These are phyloP conservation scores for Buceros bicornis DNA, from an alignment of 2,797 vertebrate genomes.

Conservation along the genomic window DNA sequence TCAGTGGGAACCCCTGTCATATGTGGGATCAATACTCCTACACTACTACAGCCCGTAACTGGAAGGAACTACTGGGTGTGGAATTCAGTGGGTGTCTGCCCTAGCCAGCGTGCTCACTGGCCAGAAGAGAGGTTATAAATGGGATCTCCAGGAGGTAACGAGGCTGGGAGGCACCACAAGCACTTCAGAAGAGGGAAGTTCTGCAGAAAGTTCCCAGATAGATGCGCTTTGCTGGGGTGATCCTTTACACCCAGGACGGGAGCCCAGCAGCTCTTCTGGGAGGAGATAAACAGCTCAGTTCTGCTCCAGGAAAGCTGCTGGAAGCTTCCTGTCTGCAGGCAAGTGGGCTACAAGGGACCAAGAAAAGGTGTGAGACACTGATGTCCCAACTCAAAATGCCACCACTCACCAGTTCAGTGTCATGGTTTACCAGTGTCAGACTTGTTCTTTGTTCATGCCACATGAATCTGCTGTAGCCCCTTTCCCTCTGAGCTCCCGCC, in stretches of 20 bases:
- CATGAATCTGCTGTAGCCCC: not conserved
- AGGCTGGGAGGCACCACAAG: not conserved
- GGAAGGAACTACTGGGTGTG: not conserved
- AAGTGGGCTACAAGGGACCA: not conserved
- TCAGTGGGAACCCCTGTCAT: not conserved
- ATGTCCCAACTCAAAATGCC: not conserved
- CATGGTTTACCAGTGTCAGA: not conserved
- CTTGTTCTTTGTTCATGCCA: not conserved
- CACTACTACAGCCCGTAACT: not conserved
- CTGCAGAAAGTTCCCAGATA: not conserved
- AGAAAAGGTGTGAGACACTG: not conserved
- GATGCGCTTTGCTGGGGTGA: not conserved
- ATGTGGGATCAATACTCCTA: rapidly evolving
- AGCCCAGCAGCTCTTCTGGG: not conserved
- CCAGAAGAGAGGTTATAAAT: not conserved
- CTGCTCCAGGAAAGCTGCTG: not conserved
- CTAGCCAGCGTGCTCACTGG: not conserved
- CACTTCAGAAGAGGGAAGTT: not conserved
- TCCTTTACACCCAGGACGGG: not conserved
- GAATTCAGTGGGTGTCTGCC: not conserved
- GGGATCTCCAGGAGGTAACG: not conserved
- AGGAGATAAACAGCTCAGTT: not conserved
- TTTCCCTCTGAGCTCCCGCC: not conserved
- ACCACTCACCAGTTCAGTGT: not conserved
- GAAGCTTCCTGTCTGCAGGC: not conserved